Base-by-base conservation (phyloP, 2,797 vertebrate genomes). In the Masticophis lateralis region DNA sequence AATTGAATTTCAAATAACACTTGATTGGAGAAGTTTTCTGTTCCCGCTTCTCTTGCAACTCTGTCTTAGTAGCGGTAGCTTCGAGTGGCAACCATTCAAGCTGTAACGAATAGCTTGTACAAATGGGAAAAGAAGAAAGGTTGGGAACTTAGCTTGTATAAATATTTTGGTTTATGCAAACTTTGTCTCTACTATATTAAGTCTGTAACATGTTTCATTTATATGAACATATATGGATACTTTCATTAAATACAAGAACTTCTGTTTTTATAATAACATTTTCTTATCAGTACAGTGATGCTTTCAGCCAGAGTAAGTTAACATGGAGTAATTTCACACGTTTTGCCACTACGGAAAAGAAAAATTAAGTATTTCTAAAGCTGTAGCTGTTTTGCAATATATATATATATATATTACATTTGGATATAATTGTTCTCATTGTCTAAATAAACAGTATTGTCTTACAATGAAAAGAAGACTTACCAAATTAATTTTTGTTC, bases 161-260 rank as follows among this genome's bases (percentile, higher is more conserved):
- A 51, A 37, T 91, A 9, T 55, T 28, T 83, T 47, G 27, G 9
- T 66, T 18, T 18, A 66, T 66, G 89, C 28, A 16, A 22, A 51
- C 47, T 28, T 66, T 66, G 56, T 18, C 43, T 51, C 74, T 28
- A 63, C 88, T 57, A 92, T 47, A 83, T 0, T 93, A 79, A 95
- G 10, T 95, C 95, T 89, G 51, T 89, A 14, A 94, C 37, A 87
- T 94, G 55, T 93, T 28, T 43, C 43, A 93, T 27, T 96, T 88
- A 93, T 87, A 22, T 94, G 63, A 37, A 53, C 56, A 93, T 83
- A 87, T 91, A 87, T 93, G 94, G 95, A 83, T 88, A 1, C 59
- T 94, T 94, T 61, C 60, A 83, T 18, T 94, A 79, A 55, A 32
- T 18, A 11, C 88, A 92, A 5, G 8, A 57, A 94, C 93, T 90